Conservation (phyloP, 2,888 invertebrate species). For the Zonitis immaculata region DNA sequence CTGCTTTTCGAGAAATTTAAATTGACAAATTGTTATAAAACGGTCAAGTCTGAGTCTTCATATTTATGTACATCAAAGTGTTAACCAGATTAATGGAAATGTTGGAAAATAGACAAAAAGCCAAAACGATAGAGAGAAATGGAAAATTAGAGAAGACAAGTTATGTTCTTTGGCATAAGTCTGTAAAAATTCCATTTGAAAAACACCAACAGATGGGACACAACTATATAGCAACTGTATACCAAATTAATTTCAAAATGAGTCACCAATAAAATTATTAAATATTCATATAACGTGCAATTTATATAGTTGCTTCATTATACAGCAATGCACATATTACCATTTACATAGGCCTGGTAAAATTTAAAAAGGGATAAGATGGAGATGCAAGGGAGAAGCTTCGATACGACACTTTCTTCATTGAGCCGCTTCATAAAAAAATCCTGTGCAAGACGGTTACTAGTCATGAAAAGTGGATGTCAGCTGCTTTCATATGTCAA, state of each 20-base stretch:
- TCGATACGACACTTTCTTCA: no score
- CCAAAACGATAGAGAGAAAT: not conserved
- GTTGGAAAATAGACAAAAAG: not conserved
- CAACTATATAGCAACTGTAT: conserved; percentile 14
- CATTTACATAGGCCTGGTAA: no score
- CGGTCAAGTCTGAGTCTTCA: not conserved
- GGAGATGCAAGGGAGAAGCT: no score
- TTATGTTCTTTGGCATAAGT: not conserved
- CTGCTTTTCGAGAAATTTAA: not conserved
- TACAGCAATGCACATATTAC: not conserved
- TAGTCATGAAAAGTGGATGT: no score
- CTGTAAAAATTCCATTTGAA: conserved; percentile 8
- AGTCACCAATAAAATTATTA: conserved; percentile 3
- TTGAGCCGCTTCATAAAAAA: no score
- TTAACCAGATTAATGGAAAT: not conserved
- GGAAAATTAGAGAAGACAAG: not conserved
- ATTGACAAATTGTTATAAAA: not conserved
- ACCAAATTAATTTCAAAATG: conserved; percentile 13
- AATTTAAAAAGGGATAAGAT: no score
- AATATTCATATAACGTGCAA: not conserved
- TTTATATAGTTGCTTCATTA: not conserved
- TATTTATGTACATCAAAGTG: not conserved
- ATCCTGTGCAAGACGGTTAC: no score
- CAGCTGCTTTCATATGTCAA: no score
- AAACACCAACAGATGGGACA: conserved; percentile 11